A percentile compares a stretch with the other conserved stretches of the same genome.
These are phyloP conservation scores for Galbula dea DNA, from an alignment of 2,113 vertebrate species.

Conservation along the genomic window DNA sequence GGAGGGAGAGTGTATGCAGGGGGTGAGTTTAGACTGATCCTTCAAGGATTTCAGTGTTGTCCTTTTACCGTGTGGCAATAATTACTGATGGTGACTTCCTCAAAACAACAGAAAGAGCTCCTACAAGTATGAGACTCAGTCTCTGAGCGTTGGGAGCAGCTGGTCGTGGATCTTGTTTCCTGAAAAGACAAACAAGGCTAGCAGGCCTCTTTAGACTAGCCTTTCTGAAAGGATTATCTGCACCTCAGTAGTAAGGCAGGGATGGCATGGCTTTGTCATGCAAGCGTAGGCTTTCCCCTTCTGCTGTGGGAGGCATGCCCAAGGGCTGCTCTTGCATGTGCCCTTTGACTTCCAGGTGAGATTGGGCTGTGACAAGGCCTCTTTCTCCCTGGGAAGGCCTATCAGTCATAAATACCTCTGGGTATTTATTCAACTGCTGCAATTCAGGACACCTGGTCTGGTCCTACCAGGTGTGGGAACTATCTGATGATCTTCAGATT, in stretches of 20 bases:
- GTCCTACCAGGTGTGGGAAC: background rate
- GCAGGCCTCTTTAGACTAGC: background rate
- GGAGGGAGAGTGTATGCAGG: background rate
- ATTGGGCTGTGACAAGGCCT: background rate
- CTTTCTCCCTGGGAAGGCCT: background rate
- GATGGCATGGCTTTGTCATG: background rate
- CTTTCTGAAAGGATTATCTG: background rate
- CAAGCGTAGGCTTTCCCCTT: accelerated
- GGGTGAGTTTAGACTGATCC: background rate
- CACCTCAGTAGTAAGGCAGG: background rate
- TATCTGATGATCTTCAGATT: background rate
- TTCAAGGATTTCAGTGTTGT: background rate
- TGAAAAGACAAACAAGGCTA: background rate
- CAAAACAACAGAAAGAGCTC: background rate
- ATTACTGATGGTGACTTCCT: background rate
- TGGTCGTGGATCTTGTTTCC: background rate
- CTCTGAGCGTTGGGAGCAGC: background rate
- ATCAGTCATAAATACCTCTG: background rate
- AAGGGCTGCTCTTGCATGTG: background rate
- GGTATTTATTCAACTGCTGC: background rate
- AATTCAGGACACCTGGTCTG: background rate
- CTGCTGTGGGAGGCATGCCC: accelerated
- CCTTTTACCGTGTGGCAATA: background rate
- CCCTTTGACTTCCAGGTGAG: background rate
- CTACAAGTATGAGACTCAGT: accelerated